Percentiles rank a stretch among this genome's conserved stretches.
Evolutionary conservation across 2,797 vertebrate genomes (phyloP).

Genomic region (Carduelis carduelis): DNA sequence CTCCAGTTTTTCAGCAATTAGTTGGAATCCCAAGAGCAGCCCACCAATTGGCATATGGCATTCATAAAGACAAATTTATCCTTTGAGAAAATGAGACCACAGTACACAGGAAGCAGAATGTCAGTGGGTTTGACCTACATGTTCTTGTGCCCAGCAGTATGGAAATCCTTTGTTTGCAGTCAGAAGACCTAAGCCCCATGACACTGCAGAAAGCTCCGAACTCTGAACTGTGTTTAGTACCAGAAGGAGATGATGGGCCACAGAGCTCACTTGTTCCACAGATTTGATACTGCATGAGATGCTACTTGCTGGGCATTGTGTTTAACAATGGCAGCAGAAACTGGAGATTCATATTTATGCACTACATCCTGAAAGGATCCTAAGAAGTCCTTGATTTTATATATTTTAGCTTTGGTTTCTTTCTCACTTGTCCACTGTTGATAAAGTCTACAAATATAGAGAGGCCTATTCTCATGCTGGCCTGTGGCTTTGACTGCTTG

Average conservation of each 20-base stretch:
- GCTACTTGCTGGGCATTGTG: accelerated
- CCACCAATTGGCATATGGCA: not conserved
- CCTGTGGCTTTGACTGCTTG: not conserved
- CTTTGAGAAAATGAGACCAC: not conserved
- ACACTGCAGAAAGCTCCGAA: not conserved
- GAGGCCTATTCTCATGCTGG: not conserved
- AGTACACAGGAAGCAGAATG: not conserved
- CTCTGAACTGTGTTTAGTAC: not conserved
- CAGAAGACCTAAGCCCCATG: not conserved
- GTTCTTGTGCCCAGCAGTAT: not conserved
- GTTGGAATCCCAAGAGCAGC: not conserved
- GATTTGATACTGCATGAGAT: not conserved
- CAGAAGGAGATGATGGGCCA: not conserved
- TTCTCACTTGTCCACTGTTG: not conserved
- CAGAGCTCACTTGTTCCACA: not conserved
- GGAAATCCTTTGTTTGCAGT: not conserved
- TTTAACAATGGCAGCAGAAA: not conserved
- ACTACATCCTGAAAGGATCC: not conserved
- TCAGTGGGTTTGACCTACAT: not conserved
- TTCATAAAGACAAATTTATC: not conserved
- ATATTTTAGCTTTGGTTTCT: not conserved
- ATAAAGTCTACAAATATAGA: not conserved
- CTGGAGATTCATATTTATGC: not conserved
- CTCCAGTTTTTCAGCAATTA: not conserved
- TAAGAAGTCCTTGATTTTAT: not conserved